Evolutionary conservation across 2,113 vertebrate genomes (phyloP), one percentile per base, ranked within the genome.

Genomic region (Lota lota): DNA sequence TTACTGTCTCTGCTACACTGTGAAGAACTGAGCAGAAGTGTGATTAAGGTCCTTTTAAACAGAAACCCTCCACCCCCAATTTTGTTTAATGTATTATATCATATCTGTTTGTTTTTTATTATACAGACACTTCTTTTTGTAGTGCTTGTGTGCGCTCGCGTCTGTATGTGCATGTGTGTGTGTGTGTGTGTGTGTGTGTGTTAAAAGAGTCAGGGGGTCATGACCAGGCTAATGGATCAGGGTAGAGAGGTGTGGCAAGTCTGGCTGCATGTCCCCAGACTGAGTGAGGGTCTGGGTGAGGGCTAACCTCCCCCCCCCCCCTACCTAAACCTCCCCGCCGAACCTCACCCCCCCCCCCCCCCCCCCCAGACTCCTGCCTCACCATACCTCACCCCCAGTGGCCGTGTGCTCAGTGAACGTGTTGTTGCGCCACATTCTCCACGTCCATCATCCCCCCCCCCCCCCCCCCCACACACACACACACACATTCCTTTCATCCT

Each of bases 401-500:
- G 3, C 28, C 3, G 28, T 33, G 28, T 7, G 28, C 28, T 33
- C 28, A 33, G 28, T 33, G 28, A 7, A 3, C 7, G 28, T 33
- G 28, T 33, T 33, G 28, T 33, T 33, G 28, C 3, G 28, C 28
- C 7, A 7, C 28, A 33, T 33, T 33, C 28, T 33, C 7, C 28
- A 33, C 7, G 28, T 33, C 28, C n/a, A n/a, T n/a, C n/a, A n/a
- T n/a, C n/a, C n/a, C n/a, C n/a, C 24, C 2, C 24, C 2, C 24
- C 2, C 24, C 2, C 24, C 2, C 28, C 4, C 28, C 4, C 28
- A 28, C 28, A 28, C 28, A 28, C 28, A 28, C 28, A 28, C 28
- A 28, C 28, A 28, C 28, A 28, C 28, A 28, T 68, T 78, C 78
- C 84, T 88, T 86, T 89, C 78, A 88, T 84, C 85, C 83, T 63